A percentile compares a stretch with the other conserved stretches of the same genome.
Evolutionary conservation across 2,797 vertebrate species (phyloP).

Genomic region (Philypnodon macrostomus): DNA sequence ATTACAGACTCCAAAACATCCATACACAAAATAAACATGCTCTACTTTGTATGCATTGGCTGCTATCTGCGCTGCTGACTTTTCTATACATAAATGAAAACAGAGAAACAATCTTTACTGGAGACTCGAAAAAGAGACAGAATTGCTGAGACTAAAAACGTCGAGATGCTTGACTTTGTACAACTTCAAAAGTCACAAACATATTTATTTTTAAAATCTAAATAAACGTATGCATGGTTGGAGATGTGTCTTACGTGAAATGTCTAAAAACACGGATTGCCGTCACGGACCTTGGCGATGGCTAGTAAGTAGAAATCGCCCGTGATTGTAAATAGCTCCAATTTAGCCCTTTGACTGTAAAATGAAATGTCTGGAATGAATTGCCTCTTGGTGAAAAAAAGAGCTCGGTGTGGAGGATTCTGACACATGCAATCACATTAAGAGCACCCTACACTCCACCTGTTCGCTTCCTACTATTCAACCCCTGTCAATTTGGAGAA

Average conservation of each 20-base stretch:
- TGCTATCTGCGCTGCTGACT: constrained; percentile 29
- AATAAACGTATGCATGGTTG: constrained; percentile 16
- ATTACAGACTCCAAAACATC: constrained; percentile 44
- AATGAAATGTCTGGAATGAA: constrained; percentile 57
- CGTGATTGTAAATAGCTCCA: constrained; percentile 48
- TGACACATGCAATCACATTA: constrained; percentile 61
- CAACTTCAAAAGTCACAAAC: constrained; percentile 22
- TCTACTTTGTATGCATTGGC: constrained; percentile 63
- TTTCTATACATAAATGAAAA: constrained; percentile 64
- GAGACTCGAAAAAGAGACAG: constrained; percentile 32
- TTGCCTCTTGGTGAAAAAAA: constrained; percentile 32
- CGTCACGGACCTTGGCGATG: constrained; percentile 9
- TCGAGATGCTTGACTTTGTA: constrained; percentile 10
- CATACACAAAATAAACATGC: too few species aligned
- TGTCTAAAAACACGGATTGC: constrained; percentile 11
- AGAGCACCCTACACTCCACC: constrained; percentile 45
- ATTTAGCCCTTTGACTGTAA: constrained; percentile 54
- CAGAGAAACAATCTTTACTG: constrained; percentile 51
- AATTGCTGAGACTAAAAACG: constrained; percentile 26
- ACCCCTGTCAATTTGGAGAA: constrained; percentile 49
- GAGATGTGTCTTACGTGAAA: constrained; percentile 10
- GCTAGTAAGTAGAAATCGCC: neutral
- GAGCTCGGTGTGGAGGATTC: constrained; percentile 50
- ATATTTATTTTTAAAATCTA: constrained; percentile 21
- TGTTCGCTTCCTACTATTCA: constrained; percentile 43